These are phyloP conservation scores for Mobula hypostoma DNA, from an alignment of 2,113 vertebrate species.

Conservation along the genomic window DNA sequence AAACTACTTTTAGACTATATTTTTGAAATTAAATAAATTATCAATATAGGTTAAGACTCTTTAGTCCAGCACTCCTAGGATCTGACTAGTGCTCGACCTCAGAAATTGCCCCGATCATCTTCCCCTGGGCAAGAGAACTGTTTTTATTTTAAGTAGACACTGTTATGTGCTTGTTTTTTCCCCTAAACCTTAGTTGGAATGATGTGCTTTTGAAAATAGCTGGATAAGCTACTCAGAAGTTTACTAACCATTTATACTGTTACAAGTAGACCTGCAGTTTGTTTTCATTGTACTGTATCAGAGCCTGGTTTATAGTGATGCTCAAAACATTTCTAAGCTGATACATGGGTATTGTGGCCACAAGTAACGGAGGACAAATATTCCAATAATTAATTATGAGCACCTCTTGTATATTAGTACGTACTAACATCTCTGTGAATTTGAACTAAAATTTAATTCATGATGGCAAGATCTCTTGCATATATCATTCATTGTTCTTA, in stretches of 20 bases:
- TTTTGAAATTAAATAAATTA: neutral
- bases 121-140: too few relatives aligned
- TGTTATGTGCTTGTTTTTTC: too few relatives aligned
- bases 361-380: neutral
- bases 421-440: neutral
- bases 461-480: neutral
- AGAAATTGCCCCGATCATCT: too few relatives aligned
- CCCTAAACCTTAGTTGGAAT: too few relatives aligned
- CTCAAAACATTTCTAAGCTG: neutral
- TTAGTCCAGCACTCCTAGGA: too few relatives aligned
- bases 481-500: neutral
- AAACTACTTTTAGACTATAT: neutral
- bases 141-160: too few relatives aligned
- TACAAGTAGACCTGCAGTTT: neutral
- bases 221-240: too few relatives aligned
- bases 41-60: too few relatives aligned
- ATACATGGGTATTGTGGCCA: too few relatives aligned
- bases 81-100: too few relatives aligned
- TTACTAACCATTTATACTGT: too few relatives aligned
- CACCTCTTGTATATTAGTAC: neutral
- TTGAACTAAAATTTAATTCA: neutral
- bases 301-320: neutral
- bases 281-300: neutral
- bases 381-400: neutral
- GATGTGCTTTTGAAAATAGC: too few relatives aligned